Conservation (phyloP, 2,888 invertebrate genomes). For the Acronicta psi region DNA sequence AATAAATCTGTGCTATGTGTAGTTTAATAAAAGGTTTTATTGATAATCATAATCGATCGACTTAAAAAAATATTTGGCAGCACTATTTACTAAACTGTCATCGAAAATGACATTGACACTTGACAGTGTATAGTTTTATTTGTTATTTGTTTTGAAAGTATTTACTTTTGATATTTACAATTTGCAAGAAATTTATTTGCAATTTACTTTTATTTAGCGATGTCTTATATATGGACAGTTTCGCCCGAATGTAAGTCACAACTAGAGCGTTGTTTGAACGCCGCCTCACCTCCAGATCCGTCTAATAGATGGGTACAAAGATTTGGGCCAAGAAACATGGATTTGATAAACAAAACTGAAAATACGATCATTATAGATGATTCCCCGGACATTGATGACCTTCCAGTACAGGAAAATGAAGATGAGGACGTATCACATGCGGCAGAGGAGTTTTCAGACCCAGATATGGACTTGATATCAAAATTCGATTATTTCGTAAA, state of each 20-base stretch:
- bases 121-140: too few relatives aligned
- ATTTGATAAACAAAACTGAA: constrained; percentile 22
- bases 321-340: constrained; percentile 56
- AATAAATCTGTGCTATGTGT: too few relatives aligned
- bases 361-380: constrained; percentile 26
- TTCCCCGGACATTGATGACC: constrained; percentile 8
- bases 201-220: constrained; percentile 26
- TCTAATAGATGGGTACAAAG: constrained; percentile 67
- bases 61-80: not conserved
- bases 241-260: constrained; percentile 59
- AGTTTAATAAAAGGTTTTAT: not conserved
- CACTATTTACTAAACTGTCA: not conserved
- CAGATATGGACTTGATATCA: constrained; percentile 58
- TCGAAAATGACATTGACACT: too few relatives aligned
- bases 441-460: constrained; percentile 60
- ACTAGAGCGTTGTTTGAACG: constrained; percentile 59
- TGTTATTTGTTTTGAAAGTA: too few relatives aligned
- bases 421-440: constrained; percentile 25
- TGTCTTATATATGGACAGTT: constrained; percentile 70
- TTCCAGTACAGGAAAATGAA: constrained; percentile 13
- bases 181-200: too few relatives aligned
- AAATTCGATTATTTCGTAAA: constrained; percentile 59
- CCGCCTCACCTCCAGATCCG: constrained; percentile 52
- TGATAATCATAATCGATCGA: constrained; percentile 5
- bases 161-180: too few relatives aligned